Conservation (phyloP, 64 coral and sea anemone genomes). For the Montipora capricornis region DNA sequence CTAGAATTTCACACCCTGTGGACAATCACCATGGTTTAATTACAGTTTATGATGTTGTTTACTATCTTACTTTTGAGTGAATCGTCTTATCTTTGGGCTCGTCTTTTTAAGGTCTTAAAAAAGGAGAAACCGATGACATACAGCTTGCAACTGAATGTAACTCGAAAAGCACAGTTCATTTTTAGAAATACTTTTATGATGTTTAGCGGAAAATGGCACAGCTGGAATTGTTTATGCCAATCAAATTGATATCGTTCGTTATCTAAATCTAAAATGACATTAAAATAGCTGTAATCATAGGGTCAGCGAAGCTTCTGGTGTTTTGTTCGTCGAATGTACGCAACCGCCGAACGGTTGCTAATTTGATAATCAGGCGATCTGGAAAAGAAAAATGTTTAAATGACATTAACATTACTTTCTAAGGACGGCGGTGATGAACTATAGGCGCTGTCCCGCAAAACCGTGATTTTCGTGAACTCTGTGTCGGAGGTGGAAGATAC, state of each 20-base stretch:
- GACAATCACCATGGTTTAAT: slow-evolving; percentile 3
- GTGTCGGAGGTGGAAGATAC: no score
- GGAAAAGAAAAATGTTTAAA: no score
- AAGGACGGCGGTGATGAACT: no score
- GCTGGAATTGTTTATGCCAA: not conserved
- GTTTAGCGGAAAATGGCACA: not conserved
- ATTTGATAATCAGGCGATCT: no score
- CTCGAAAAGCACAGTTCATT: not conserved
- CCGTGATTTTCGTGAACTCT: no score
- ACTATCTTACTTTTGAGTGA: not conserved
- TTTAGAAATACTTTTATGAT: not conserved
- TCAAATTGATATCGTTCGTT: slow-evolving; percentile 15
- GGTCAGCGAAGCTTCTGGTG: slow-evolving; percentile 9
- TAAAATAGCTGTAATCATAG: not conserved
- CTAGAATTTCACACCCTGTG: slow-evolving; percentile 31
- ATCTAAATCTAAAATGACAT: not conserved
- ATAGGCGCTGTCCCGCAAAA: no score
- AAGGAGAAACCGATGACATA: not conserved
- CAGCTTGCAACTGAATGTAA: not conserved
- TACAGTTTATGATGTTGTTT: slow-evolving; percentile 14
- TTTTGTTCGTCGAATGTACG: not conserved
- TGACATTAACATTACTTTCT: no score
- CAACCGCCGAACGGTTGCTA: no score
- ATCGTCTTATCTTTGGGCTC: not conserved
- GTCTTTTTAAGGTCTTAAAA: not conserved